phyloP scores from a whole-genome alignment of 2,113 vertebrate species.

The Etia nguti region DNA sequence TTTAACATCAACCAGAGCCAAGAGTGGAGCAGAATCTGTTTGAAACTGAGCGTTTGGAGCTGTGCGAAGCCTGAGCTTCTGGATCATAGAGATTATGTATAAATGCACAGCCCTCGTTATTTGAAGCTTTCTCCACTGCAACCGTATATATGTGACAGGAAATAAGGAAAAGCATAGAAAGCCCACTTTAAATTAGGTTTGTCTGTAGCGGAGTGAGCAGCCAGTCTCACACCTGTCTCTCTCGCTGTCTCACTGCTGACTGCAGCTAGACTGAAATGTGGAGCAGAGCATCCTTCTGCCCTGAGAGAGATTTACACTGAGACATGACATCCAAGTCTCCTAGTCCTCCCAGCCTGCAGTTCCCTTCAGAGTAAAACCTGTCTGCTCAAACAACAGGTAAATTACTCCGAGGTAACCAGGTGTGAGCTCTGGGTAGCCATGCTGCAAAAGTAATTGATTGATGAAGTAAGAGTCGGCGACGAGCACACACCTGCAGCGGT shows the following conservation, averaged over 20 bases:
- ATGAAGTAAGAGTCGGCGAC: slow-evolving; percentile 21
- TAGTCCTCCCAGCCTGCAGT: not conserved
- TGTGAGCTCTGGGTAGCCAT: slow-evolving; percentile 21
- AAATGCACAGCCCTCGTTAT: not conserved
- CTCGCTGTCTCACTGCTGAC: not conserved
- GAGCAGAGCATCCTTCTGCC: not conserved
- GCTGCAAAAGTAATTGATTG: slow-evolving; percentile 48
- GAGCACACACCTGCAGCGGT: not conserved
- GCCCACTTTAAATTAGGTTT: not conserved
- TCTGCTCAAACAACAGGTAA: not conserved
- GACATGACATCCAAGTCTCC: not conserved
- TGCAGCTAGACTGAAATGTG: not conserved
- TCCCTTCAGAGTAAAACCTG: not conserved
- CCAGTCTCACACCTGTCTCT: not conserved
- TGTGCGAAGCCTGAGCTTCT: not conserved
- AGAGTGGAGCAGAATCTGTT: not conserved
- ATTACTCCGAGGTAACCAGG: slow-evolving; percentile 31
- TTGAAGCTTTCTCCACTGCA: not conserved
- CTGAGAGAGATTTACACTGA: not conserved
- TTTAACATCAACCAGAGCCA: not conserved
- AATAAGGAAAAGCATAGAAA: not conserved
- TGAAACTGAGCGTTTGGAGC: not conserved
- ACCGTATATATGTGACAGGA: not conserved
- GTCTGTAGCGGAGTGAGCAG: not conserved
- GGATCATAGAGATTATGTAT: not conserved